Evolutionary conservation across 2,797 vertebrate genomes (phyloP).

Genomic region (Danionella dracula): DNA sequence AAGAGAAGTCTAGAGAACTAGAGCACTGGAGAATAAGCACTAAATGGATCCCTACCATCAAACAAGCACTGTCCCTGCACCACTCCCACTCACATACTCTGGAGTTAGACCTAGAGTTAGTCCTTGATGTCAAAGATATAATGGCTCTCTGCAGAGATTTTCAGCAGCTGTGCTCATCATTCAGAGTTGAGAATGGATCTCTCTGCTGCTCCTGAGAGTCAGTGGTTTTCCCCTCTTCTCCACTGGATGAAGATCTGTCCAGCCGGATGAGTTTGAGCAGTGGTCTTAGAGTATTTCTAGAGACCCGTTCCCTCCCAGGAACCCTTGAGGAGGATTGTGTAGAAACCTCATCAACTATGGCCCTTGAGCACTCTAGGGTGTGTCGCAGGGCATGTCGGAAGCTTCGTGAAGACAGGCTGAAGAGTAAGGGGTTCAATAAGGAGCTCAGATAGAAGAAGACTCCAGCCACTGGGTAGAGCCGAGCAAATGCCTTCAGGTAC

Average conservation of each 20-base stretch:
- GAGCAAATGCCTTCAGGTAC: slow-evolving; percentile 77
- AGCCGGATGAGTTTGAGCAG: slow-evolving; percentile 51
- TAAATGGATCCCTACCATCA: too few relatives aligned
- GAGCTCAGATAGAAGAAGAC: slow-evolving; percentile 97
- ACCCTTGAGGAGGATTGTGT: neutral
- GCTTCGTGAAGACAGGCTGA: slow-evolving; percentile 88
- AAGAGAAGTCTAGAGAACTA: too few relatives aligned
- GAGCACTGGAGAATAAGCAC: too few relatives aligned
- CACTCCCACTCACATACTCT: too few relatives aligned
- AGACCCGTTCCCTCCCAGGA: neutral
- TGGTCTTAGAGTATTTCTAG: slow-evolving; percentile 60
- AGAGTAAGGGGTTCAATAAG: slow-evolving; percentile 89
- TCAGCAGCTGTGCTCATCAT: neutral
- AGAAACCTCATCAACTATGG: slow-evolving; percentile 69
- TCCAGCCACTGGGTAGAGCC: slow-evolving; percentile 78
- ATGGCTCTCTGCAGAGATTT: neutral
- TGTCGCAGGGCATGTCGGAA: slow-evolving; percentile 87
- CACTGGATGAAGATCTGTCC: neutral
- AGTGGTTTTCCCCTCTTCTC: neutral
- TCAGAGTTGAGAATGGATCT: neutral
- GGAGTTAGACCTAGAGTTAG: too few relatives aligned
- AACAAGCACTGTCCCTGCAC: too few relatives aligned
- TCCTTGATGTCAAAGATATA: too few relatives aligned
- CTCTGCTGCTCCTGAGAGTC: neutral
- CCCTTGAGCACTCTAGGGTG: slow-evolving; percentile 82